Conservation (phyloP, 2,113 vertebrate species). For the Tachycineta bicolor region DNA sequence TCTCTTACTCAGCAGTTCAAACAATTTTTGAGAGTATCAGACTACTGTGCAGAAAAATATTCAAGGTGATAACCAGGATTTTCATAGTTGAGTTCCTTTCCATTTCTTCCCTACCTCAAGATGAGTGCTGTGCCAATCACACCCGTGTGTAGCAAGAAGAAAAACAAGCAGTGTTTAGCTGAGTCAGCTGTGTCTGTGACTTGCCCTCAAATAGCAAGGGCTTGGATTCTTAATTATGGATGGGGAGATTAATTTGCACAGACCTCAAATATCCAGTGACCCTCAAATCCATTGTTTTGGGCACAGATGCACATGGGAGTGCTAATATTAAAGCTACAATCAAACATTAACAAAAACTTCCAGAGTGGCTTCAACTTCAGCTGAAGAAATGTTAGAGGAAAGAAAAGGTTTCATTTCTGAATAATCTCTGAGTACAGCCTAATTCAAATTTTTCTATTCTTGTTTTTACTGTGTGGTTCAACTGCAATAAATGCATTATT, state of each 20-base stretch:
- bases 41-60: neutral
- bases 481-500: neutral
- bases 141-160: neutral
- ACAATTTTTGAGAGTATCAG: neutral
- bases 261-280: neutral
- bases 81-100: neutral
- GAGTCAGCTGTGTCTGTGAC: conserved; percentile 29
- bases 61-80: neutral
- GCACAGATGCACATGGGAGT: neutral
- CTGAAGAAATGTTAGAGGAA: neutral
- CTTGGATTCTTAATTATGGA: conserved; percentile 24
- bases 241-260: neutral
- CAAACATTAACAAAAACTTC: neutral
- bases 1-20: neutral
- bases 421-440: neutral
- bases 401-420: neutral
- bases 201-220: neutral
- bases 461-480: neutral
- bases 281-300: neutral
- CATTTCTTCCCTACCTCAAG: neutral
- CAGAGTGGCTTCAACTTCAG: neutral
- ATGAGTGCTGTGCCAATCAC: neutral
- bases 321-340: neutral
- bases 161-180: neutral
- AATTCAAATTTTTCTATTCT: neutral